A percentile compares a stretch with the other conserved stretches of the same genome.
Evolutionary conservation across 2,113 vertebrate species (phyloP).

Genomic region (Pycnonotus jocosus): DNA sequence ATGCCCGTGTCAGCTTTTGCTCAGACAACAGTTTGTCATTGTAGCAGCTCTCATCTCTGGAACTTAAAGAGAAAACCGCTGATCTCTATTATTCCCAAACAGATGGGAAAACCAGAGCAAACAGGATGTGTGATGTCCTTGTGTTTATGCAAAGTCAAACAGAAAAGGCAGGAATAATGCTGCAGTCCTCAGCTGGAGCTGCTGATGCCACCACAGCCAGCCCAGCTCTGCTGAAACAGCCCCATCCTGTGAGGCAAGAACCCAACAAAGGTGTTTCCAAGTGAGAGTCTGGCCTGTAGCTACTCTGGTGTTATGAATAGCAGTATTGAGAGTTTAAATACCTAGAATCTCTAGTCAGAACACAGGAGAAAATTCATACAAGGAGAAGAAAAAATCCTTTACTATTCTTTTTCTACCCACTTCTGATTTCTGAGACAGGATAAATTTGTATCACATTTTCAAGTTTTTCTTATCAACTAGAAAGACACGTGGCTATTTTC

Average conservation of each 20-base stretch:
- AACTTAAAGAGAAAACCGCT: conserved; percentile 52
- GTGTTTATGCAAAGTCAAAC: conserved; percentile 46
- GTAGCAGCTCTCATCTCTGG: conserved; percentile 38
- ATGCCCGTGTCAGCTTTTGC: conserved; percentile 24
- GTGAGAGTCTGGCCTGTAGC: neutral
- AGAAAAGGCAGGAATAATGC: conserved; percentile 25
- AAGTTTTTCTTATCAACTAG: neutral
- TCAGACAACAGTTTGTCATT: conserved; percentile 34
- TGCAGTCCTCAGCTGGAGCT: neutral
- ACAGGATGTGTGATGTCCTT: conserved; percentile 23
- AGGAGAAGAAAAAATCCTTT: neutral
- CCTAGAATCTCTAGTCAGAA: neutral
- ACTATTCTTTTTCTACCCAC: neutral
- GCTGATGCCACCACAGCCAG: neutral
- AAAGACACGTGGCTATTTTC: neutral
- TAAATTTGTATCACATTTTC: neutral
- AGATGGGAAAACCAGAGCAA: conserved; percentile 50
- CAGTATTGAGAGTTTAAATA: neutral
- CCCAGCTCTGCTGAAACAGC: neutral
- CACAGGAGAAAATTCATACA: neutral
- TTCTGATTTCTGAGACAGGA: neutral
- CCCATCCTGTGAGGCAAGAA: neutral
- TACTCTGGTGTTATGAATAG: neutral
- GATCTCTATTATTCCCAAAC: conserved; percentile 51
- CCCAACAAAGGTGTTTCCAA: neutral